phyloP scores from a whole-genome alignment of 2,113 vertebrate species.

The cattle (Bos taurus) region DNA sequence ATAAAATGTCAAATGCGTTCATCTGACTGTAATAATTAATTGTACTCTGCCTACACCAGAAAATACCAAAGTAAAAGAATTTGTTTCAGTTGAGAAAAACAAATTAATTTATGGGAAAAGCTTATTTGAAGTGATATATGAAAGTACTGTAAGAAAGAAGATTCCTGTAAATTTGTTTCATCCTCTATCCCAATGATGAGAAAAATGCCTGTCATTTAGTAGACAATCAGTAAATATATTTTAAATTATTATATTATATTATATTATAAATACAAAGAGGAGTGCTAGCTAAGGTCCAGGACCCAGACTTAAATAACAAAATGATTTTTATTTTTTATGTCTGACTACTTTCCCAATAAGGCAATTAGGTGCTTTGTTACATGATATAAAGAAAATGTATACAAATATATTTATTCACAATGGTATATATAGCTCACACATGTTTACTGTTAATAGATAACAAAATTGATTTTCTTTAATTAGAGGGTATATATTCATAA shows the following conservation, averaged over 20 bases:
- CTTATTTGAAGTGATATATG: neutral
- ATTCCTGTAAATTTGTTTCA: neutral
- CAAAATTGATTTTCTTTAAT: neutral
- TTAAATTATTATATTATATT: neutral
- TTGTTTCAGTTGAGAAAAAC: neutral
- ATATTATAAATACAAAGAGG: neutral
- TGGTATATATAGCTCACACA: neutral
- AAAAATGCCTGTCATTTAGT: neutral
- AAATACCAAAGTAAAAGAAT: slow-evolving; percentile 20
- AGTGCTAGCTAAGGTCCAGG: neutral
- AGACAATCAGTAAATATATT: neutral
- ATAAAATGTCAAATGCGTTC: slow-evolving; percentile 14
- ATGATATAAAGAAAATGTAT: neutral
- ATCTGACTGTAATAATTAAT: slow-evolving; percentile 53
- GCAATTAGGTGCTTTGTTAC: neutral
- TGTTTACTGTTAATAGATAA: neutral
- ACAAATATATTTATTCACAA: neutral
- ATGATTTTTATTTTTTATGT: neutral
- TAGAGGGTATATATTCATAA: neutral
- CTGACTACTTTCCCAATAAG: neutral
- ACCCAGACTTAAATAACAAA: neutral
- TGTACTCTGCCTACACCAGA: neutral
- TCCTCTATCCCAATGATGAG: neutral
- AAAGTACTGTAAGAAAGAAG: neutral
- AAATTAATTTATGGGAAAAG: neutral